phyloP scores from a whole-genome alignment of 2,888 invertebrate species.

The Malthinus flaveolus region DNA sequence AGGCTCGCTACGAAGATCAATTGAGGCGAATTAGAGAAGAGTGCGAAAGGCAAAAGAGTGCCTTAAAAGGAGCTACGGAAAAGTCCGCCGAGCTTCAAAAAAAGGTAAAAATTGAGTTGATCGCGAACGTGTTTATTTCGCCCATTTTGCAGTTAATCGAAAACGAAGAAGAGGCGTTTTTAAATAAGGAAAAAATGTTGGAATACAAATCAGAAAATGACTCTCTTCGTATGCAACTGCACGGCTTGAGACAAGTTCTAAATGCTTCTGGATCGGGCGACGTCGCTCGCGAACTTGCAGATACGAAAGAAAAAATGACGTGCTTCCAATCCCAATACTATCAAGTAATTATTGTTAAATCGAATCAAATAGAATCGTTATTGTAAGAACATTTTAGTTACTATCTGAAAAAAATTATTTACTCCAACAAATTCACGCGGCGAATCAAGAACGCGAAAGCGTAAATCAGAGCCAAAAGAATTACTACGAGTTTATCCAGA shows the following conservation, averaged over 20 bases:
- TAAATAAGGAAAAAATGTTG: constrained; percentile 34
- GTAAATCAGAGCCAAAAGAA: constrained; percentile 34
- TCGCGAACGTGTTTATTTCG: too few species aligned
- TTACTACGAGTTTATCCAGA: constrained; percentile 39
- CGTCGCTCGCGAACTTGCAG: constrained; percentile 42
- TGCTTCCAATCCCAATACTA: constrained; percentile 40
- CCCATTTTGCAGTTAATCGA: constrained; percentile 28
- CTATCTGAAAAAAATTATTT: constrained; percentile 35
- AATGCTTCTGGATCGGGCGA: constrained; percentile 45
- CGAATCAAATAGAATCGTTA: background rate
- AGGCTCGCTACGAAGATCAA: too few species aligned
- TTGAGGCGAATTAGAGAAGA: too few species aligned
- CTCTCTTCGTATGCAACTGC: constrained; percentile 41
- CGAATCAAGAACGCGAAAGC: constrained; percentile 30
- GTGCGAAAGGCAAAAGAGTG: too few species aligned
- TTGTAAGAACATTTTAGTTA: constrained; percentile 22
- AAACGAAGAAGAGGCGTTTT: constrained; percentile 39
- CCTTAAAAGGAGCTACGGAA: too few species aligned
- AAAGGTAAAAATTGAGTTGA: too few species aligned
- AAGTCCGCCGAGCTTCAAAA: too few species aligned
- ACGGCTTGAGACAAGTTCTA: constrained; percentile 42
- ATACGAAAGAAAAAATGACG: constrained; percentile 43
- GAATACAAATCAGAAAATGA: constrained; percentile 41
- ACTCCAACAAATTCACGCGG: constrained; percentile 31
- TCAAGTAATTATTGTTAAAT: constrained; percentile 32